A percentile compares a stretch with the other conserved stretches of the same genome.
These are phyloP conservation scores for Lycaon pictus DNA, from an alignment of 2,113 vertebrate species.

Conservation along the genomic window DNA sequence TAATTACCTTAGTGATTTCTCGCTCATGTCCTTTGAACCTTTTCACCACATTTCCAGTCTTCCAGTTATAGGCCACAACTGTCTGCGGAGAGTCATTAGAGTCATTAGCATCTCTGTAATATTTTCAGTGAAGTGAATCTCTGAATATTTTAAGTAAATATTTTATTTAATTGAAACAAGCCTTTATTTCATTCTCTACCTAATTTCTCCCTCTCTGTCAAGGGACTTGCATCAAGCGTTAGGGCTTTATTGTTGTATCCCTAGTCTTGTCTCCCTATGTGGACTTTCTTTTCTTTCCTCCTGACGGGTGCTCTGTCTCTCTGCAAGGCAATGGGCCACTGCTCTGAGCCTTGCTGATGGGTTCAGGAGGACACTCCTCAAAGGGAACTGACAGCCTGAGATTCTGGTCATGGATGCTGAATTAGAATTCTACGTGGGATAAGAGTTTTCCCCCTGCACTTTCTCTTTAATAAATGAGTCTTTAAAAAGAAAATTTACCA, in stretches of 20 bases:
- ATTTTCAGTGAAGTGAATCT: background rate
- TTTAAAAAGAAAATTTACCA: background rate
- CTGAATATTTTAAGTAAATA: no score
- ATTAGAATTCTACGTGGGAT: background rate
- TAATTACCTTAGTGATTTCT: conserved; percentile 96
- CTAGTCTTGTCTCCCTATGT: background rate
- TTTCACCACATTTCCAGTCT: conserved; percentile 90
- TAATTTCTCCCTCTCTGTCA: background rate
- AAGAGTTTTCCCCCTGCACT: background rate
- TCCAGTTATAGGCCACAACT: conserved; percentile 95
- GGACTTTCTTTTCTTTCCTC: conserved; percentile 9
- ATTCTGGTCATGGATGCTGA: background rate
- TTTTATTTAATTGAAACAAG: background rate
- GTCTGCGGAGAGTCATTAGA: conserved; percentile 84
- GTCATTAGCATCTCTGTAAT: background rate
- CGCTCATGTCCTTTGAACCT: conserved; percentile 92
- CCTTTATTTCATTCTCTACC: background rate
- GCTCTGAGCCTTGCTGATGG: background rate
- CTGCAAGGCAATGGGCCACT: no score
- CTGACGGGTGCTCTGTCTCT: background rate
- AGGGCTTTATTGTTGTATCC: background rate
- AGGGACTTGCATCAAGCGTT: background rate
- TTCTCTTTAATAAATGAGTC: no score
- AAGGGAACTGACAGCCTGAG: background rate
- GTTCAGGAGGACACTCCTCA: background rate